Evolutionary conservation across 2,113 vertebrate genomes (phyloP), one percentile per base, ranked within the genome.

Genomic region (Oreochromis aureus): DNA sequence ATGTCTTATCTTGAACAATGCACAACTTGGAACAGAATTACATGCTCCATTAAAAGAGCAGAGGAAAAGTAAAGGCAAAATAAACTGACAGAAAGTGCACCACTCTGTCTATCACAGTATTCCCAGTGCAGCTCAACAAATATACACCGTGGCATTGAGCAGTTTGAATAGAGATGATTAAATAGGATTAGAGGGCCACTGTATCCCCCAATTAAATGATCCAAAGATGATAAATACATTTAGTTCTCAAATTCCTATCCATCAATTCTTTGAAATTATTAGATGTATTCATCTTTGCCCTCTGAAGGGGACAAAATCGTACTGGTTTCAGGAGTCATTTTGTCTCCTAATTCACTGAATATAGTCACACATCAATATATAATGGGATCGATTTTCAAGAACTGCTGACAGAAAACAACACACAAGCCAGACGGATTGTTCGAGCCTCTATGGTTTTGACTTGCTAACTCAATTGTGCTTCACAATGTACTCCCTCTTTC

Each of bases 1-100:
- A 94, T 91, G 87, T 88, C 80, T 93, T 91, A 85, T 89, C 89
- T 82, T 90, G 86, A 92, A 84, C 39, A 61, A 89, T 84, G 78
- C 86, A 78, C 85, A 88, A 90, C 63, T 85, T 88, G 80, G 79
- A 90, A 80, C 85, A 90, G 83, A 89, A 94, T 93, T 87, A 88
- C 71, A 86, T 16, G 84, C 85, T 85, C 58, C 86, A 89, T 95
- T 91, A 90, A 92, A 92, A 84, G 32, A 51, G 10, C 11, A 1
- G 51, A 84, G 15, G n/a, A 84, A 88, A 86, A 88, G 24, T 80
- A 53, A 61, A 82, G 51, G 12, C 51, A 11, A 30, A 22, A 81
- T 32, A 56, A 78, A 36, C 51, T 80, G 16, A 78, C 73, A 56
- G 22, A 51, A 59, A 80, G 32, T 92, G 4, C 13, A 53, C 73